These are phyloP conservation scores for Muntiacus muntjak DNA, from an alignment of 2,113 vertebrate genomes.

Conservation along the genomic window DNA sequence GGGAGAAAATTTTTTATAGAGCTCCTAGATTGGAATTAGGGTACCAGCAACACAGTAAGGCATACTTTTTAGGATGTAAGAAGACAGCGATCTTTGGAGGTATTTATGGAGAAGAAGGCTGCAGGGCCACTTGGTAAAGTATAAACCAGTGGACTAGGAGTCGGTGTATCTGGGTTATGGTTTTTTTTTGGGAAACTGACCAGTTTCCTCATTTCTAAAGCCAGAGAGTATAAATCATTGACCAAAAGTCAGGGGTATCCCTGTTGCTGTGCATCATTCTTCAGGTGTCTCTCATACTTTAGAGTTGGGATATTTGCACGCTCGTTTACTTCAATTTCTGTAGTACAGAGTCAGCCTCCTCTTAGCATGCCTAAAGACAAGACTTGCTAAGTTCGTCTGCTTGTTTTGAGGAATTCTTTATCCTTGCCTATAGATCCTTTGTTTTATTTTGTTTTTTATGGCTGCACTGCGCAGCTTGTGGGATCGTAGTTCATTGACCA, in stretches of 20 bases:
- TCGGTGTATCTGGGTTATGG: not conserved
- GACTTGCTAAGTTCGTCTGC: not conserved
- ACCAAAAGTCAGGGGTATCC: not conserved
- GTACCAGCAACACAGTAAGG: not conserved
- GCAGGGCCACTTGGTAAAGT: not conserved
- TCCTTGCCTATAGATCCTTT: not conserved
- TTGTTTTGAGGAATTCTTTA: not conserved
- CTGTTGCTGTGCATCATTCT: not conserved
- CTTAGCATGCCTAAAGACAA: not conserved
- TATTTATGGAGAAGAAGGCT: not conserved
- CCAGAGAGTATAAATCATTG: not conserved
- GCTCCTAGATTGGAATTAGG: not conserved
- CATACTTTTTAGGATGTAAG: not conserved
- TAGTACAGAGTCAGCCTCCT: not conserved
- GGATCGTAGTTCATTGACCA: not conserved
- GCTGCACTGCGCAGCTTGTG: not conserved
- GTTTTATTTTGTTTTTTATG: not conserved
- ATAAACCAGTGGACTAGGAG: not conserved
- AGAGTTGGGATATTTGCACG: not conserved
- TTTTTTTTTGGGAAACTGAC: not conserved
- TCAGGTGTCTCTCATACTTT: no score
- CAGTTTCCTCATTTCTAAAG: no score
- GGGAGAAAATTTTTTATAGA: not conserved
- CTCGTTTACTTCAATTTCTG: not conserved
- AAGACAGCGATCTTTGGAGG: not conserved